Conservation (phyloP, 2,888 invertebrate species). For the Rhagonycha fulva region DNA sequence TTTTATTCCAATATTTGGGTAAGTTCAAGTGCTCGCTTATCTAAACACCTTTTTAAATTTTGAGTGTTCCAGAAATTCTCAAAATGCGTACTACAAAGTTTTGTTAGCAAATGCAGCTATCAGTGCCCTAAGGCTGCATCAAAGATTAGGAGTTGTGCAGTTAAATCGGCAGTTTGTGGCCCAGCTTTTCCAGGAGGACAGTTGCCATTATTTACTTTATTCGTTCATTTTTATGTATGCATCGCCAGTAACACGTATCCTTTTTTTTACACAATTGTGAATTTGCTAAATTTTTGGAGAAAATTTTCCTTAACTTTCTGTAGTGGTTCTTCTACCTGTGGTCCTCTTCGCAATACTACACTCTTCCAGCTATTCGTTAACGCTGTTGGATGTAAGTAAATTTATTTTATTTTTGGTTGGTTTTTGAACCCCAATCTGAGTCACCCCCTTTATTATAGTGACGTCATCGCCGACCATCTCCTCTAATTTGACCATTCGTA, state of each 20-base stretch:
- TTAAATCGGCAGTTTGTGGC: slow-evolving; percentile 83
- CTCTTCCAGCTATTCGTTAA: slow-evolving; percentile 88
- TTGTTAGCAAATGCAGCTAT: slow-evolving; percentile 92
- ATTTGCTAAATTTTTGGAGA: not conserved
- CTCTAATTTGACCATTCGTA: not conserved
- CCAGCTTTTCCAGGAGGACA: slow-evolving; percentile 83
- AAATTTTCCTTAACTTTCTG: slow-evolving; percentile 47
- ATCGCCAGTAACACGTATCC: slow-evolving; percentile 87
- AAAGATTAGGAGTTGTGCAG: slow-evolving; percentile 84
- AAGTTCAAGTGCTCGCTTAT: slow-evolving; percentile 51
- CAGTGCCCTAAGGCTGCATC: slow-evolving; percentile 92
- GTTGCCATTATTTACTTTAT: slow-evolving; percentile 95
- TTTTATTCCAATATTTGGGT: slow-evolving; percentile 88
- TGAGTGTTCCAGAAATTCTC: slow-evolving; percentile 62
- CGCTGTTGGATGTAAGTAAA: slow-evolving; percentile 86
- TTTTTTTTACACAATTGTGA: slow-evolving; percentile 52
- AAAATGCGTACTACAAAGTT: slow-evolving; percentile 88
- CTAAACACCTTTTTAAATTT: not conserved
- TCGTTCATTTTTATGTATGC: slow-evolving; percentile 93
- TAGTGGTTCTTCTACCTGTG: slow-evolving; percentile 90
- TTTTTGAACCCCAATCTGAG: not conserved
- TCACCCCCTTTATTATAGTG: not conserved
- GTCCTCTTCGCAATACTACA: slow-evolving; percentile 91
- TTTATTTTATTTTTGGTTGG: not conserved
- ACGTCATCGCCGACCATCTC: not conserved